Base-by-base conservation (phyloP, 2,888 invertebrate species). In the Mythimna vitellina region DNA sequence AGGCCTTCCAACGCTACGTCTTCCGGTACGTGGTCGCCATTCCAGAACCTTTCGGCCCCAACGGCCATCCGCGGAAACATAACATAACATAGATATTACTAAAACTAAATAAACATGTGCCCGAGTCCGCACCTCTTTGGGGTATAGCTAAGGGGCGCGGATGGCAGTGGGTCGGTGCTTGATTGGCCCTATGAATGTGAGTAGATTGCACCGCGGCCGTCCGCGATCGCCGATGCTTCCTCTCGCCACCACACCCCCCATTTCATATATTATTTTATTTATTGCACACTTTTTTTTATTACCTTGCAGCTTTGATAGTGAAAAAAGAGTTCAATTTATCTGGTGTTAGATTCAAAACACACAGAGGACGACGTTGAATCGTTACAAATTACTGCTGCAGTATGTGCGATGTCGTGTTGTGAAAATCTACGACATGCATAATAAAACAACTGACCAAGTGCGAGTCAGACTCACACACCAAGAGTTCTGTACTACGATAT, bases 121-220 rank as follows among this genome's bases (percentile, higher is more conserved):
- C 64, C 56, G 69, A 89, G 86, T 94, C 62, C 94, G 88, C 53
- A 86, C 87, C 94, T 91, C 93, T 70, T 56, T 69, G 80, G 86
- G 86, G 92, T 89, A 92, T 92, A 90, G 90, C 92, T 89, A 91
- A 91, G 91, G 92, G 90, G 90, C 86, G 90, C 92, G 94, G 92
- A 93, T 89, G 92, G 94, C 89, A 91, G 92, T 90, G 93, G 92
- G 92, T 91, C 91, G 94, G 92, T 93, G 93, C 94, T 96, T 96
- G 96, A 96, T 96, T 96, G 96, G 94, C 93, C 92, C 93, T 94
- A 95, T 96, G 95, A 96, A 96, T 96, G 94, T 92, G 93, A 93
- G 94, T 94, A 96, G 95, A 95, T 95, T 94, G 95, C 94, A 94
- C 89, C 90, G 89, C 88, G 85, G 78, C 75, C 69, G 80, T 68